Evolutionary conservation across 1,140 invertebrate genomes (phyloP).

Genomic region (Brachionus paranguensis): DNA sequence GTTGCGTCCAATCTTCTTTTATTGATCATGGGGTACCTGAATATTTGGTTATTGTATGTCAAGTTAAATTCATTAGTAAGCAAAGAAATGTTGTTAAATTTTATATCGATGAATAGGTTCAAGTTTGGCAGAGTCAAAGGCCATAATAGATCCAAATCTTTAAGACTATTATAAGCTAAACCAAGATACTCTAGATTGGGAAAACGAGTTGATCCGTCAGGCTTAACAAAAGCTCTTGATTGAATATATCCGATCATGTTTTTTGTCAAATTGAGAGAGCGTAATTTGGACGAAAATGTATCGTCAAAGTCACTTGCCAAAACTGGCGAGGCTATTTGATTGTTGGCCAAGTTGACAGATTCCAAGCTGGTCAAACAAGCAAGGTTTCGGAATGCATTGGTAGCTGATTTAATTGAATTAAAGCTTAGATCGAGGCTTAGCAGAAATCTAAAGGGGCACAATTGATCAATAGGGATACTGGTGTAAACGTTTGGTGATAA

Average conservation of each 20-base stretch:
- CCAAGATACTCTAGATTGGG: conserved; percentile 21
- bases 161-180: neutral
- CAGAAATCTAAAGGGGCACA: neutral
- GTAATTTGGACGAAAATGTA: neutral
- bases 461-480: neutral
- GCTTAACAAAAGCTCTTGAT: neutral
- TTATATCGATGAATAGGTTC: conserved; percentile 6
- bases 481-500: conserved; percentile 24
- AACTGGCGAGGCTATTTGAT: neutral
- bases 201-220: neutral
- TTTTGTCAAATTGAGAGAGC: neutral
- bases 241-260: conserved; percentile 1
- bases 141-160: conserved; percentile 23
- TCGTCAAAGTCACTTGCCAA: conserved; percentile 4
- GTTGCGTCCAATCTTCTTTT: neutral
- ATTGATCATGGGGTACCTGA: neutral
- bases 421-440: neutral
- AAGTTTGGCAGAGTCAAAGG: neutral
- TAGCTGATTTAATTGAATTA: neutral
- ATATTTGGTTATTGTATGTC: neutral
- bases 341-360: neutral
- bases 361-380: neutral
- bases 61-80: neutral
- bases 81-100: neutral
- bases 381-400: neutral